Percentiles rank a stretch among this genome's conserved stretches.
phyloP scores from a whole-genome alignment of 1,140 invertebrate species.

The Drosophila repletoides region DNA sequence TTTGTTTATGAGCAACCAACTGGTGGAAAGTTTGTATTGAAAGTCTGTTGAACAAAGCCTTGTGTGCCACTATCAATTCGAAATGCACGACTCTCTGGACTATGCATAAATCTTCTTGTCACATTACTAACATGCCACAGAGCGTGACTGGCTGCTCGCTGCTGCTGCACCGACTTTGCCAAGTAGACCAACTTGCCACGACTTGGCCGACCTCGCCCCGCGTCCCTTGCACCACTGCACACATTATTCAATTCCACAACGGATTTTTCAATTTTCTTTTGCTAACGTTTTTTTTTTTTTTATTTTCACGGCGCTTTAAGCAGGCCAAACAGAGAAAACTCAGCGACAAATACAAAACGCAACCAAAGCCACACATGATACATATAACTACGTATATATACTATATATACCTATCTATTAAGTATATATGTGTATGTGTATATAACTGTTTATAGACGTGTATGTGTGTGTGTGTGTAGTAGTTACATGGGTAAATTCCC shows the following conservation, averaged over 20 bases:
- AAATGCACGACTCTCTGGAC: conserved; percentile 56
- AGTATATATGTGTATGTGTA: conserved; percentile 3
- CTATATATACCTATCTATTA: conserved; percentile 15
- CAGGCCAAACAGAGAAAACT: conserved; percentile 52
- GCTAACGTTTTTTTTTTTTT: conserved; percentile 52
- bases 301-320: conserved; percentile 72
- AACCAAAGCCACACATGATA: conserved; percentile 53
- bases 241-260: conserved; percentile 69
- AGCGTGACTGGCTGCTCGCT: conserved; percentile 2
- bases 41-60: conserved; percentile 48
- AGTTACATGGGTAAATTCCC: conserved; percentile 59
- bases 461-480: conserved; percentile 18
- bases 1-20: too few species aligned
- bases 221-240: background rate
- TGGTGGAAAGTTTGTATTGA: background rate
- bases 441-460: conserved; percentile 32
- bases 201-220: too few species aligned
- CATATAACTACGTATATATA: conserved; percentile 1
- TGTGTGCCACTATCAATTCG: conserved; percentile 65
- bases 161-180: too few species aligned
- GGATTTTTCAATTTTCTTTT: conserved; percentile 72
- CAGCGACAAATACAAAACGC: conserved; percentile 42
- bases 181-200: too few species aligned
- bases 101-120: conserved; percentile 65
- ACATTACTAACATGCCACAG: conserved; percentile 45